A percentile compares a stretch with the other conserved stretches of the same genome.
Evolutionary conservation across 2,888 invertebrate genomes (phyloP).

Genomic region (Heliconius ethilla): DNA sequence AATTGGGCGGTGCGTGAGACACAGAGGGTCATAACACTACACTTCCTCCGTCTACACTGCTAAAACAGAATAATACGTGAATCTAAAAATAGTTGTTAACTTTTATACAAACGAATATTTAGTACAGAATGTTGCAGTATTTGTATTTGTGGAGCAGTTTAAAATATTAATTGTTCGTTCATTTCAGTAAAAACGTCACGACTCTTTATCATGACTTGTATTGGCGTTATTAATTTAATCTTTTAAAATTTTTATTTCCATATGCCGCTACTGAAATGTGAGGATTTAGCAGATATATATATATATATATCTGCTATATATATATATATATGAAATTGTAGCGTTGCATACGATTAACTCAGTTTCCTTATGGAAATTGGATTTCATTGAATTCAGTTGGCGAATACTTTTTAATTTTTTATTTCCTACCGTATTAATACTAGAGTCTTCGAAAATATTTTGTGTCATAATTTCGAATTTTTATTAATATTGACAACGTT

Average conservation of each 20-base stretch:
- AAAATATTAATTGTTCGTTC: constrained; percentile 4
- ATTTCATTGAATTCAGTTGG: no score
- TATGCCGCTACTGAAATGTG: background rate
- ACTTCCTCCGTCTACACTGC: background rate
- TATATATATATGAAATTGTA: no score
- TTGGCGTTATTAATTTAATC: constrained; percentile 13
- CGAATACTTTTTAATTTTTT: no score
- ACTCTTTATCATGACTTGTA: constrained; percentile 13
- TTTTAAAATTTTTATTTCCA: constrained; percentile 2
- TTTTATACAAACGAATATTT: background rate
- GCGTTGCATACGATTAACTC: no score
- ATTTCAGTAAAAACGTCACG: constrained; percentile 17
- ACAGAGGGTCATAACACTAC: no score
- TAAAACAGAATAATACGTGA: background rate
- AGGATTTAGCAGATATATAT: background rate
- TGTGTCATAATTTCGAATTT: no score
- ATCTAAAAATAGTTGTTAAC: background rate
- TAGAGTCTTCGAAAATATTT: no score
- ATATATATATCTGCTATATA: no score
- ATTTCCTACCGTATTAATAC: no score
- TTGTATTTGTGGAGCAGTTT: background rate
- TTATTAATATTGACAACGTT: no score
- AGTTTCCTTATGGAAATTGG: no score
- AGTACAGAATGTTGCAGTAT: background rate
- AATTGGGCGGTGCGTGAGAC: no score